A percentile compares a stretch with the other conserved stretches of the same genome.
Evolutionary conservation across 2,797 vertebrate genomes (phyloP).

Genomic region (Coreius guichenoti): DNA sequence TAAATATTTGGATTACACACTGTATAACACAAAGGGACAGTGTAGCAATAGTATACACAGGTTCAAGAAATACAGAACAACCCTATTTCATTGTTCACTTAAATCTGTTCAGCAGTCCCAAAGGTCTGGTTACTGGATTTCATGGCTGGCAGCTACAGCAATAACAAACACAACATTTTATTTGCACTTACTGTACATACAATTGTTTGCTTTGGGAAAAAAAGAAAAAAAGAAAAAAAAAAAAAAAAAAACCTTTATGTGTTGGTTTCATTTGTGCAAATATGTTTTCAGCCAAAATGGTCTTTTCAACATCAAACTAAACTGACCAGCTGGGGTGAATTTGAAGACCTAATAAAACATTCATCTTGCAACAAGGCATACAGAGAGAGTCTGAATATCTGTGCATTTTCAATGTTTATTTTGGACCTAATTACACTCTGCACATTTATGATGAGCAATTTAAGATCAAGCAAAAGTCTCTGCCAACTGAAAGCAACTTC

Average conservation of each 20-base stretch:
- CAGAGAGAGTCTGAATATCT: neutral
- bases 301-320: slow-evolving; percentile 16
- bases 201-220: neutral
- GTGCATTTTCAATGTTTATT: neutral
- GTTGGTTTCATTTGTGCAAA: slow-evolving; percentile 13
- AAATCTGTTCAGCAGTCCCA: slow-evolving; percentile 19
- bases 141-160: slow-evolving; percentile 37
- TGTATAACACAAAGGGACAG: neutral
- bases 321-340: neutral
- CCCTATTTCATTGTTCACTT: neutral
- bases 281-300: neutral
- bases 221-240: no score
- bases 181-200: slow-evolving; percentile 12
- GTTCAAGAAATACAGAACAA: neutral
- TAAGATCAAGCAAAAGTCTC: neutral
- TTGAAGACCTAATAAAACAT: slow-evolving; percentile 9
- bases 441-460: neutral
- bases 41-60: neutral
- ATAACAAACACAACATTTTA: slow-evolving; percentile 4
- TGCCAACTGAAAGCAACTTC: neutral
- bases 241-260: no score
- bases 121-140: slow-evolving; percentile 44
- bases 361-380: neutral
- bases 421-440: neutral
- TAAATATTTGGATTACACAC: neutral